phyloP scores from a whole-genome alignment of 2,113 vertebrate genomes.

The Propithecus coquereli region DNA sequence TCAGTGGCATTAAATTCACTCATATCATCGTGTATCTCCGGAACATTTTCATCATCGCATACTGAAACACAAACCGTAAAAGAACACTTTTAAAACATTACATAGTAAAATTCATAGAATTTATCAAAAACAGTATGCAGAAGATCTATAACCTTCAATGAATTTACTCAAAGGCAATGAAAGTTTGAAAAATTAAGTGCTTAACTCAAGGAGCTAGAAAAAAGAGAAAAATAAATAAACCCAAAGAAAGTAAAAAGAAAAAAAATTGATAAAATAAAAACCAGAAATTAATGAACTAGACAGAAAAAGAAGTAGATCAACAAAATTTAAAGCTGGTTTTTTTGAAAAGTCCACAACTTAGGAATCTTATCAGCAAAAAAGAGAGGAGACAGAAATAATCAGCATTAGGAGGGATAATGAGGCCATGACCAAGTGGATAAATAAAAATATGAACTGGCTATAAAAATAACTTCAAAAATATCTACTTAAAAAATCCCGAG shows the following conservation, averaged over 20 bases:
- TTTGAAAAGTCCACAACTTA: not conserved
- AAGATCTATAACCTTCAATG: not conserved
- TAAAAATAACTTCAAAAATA: not conserved
- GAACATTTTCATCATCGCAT: not conserved
- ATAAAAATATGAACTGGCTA: not conserved
- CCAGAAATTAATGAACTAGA: not conserved
- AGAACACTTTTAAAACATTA: not conserved
- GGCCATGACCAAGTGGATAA: not conserved
- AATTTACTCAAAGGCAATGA: not conserved
- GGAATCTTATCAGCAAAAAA: not conserved
- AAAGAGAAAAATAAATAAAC: not conserved
- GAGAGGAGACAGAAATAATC: not conserved
- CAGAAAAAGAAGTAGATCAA: not conserved
- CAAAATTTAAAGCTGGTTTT: not conserved
- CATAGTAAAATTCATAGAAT: not conserved
- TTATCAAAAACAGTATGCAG: not conserved
- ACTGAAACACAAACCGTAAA: not conserved
- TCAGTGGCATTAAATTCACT: not conserved
- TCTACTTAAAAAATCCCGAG: not conserved
- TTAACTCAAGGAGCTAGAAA: not conserved
- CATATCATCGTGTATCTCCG: not conserved
- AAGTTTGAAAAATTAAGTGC: not conserved
- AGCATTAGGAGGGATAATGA: not conserved
- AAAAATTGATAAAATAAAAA: not conserved
- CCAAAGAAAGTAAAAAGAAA: not conserved